These are phyloP conservation scores for Pogona vitticeps DNA, from an alignment of 2,113 vertebrate genomes.

Conservation along the genomic window DNA sequence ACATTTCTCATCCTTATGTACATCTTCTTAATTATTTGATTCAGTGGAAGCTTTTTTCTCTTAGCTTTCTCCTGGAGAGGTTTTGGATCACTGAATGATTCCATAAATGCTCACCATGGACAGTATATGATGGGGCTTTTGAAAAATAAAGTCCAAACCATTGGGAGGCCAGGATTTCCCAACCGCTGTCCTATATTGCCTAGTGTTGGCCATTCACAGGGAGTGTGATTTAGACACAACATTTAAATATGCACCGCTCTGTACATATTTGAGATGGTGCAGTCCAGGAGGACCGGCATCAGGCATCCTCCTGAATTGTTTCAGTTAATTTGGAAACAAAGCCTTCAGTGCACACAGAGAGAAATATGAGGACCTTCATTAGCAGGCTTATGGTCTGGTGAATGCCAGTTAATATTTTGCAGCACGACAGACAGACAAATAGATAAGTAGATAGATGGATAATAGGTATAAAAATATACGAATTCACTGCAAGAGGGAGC, in stretches of 20 bases:
- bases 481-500: slow-evolving; percentile 40
- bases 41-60: no score
- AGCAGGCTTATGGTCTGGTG: slow-evolving; percentile 27
- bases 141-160: background rate
- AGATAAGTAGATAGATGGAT: no score
- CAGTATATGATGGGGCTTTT: background rate
- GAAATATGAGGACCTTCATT: slow-evolving; percentile 55
- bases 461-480: background rate
- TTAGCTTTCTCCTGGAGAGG: no score
- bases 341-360: background rate
- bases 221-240: no score
- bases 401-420: slow-evolving; percentile 59
- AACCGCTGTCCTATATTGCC: no score
- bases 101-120: background rate
- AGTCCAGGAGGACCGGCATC: background rate
- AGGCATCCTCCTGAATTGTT: background rate
- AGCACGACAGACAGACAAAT: slow-evolving; percentile 60
- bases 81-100: background rate
- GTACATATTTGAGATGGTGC: background rate
- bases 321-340: background rate
- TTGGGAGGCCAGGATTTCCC: no score
- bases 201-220: background rate
- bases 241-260: no score
- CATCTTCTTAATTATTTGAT: no score
- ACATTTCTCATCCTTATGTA: no score